Evolutionary conservation across 2,797 vertebrate genomes (phyloP).

Genomic region (Novumbra hubbsi): DNA sequence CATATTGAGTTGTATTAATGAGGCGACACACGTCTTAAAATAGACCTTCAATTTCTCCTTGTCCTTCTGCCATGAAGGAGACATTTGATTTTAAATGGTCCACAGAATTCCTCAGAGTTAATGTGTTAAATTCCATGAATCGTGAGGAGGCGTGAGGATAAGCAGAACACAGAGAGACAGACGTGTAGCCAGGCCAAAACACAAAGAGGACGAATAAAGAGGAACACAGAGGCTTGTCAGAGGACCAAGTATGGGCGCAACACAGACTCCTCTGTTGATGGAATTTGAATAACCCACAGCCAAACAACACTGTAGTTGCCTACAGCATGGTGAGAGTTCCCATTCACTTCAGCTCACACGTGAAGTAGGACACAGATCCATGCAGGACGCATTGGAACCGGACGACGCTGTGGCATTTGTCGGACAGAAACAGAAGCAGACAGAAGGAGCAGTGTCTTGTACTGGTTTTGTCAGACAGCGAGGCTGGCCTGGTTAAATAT

Average conservation of each 20-base stretch:
- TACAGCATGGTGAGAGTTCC: not conserved
- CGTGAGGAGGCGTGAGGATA: conserved; percentile 55
- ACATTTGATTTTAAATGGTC: conserved; percentile 62
- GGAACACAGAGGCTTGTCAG: not conserved
- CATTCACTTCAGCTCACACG: not conserved
- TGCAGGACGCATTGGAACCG: not conserved
- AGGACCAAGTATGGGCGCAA: not conserved
- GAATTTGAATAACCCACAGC: not conserved
- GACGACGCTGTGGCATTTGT: not conserved
- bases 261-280: not conserved
- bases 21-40: conserved; percentile 59
- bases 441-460: not conserved
- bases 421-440: conserved; percentile 11
- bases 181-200: conserved; percentile 3
- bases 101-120: conserved; percentile 58
- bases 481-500: not conserved
- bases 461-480: not conserved
- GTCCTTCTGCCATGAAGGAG: conserved; percentile 64
- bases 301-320: conserved; percentile 2
- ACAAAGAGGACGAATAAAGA: not conserved
- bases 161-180: conserved; percentile 32
- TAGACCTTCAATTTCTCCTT: conserved; percentile 60
- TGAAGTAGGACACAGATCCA: not conserved
- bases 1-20: conserved; percentile 60
- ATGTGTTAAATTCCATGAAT: conserved; percentile 62